Conservation (phyloP, 2,113 vertebrate species). For the Antechinus stuartii region DNA sequence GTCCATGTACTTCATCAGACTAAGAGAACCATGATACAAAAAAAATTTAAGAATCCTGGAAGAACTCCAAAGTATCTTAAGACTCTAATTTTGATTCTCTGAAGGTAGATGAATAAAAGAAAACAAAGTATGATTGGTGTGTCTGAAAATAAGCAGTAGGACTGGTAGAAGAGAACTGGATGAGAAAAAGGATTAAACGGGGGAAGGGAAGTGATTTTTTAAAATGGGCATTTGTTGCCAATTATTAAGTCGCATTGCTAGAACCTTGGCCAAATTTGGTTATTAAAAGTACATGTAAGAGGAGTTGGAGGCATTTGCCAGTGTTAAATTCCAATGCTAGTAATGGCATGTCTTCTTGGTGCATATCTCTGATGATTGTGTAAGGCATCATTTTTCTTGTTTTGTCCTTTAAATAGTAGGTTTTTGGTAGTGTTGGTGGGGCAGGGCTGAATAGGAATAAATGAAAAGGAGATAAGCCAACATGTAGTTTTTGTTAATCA, state of each 20-base stretch:
- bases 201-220: conserved; percentile 3
- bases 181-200: background rate
- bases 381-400: conserved; percentile 41
- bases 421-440: conserved; percentile 5
- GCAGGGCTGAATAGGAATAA: conserved; percentile 5
- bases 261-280: conserved; percentile 68
- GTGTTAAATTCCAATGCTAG: conserved; percentile 61
- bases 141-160: background rate
- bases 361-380: conserved; percentile 49
- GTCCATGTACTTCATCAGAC: background rate
- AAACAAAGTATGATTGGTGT: background rate
- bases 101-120: background rate
- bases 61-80: background rate
- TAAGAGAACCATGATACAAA: background rate
- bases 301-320: conserved; percentile 54
- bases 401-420: conserved; percentile 36
- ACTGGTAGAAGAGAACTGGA: background rate
- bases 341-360: conserved; percentile 34
- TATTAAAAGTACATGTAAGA: conserved; percentile 66
- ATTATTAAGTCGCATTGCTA: conserved; percentile 48
- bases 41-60: background rate
- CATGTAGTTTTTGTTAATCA: background rate
- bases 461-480: background rate
- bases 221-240: conserved; percentile 1
- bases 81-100: background rate